Evolutionary conservation across 2,113 vertebrate species (phyloP).

Genomic region (Falcunculus frontatus): DNA sequence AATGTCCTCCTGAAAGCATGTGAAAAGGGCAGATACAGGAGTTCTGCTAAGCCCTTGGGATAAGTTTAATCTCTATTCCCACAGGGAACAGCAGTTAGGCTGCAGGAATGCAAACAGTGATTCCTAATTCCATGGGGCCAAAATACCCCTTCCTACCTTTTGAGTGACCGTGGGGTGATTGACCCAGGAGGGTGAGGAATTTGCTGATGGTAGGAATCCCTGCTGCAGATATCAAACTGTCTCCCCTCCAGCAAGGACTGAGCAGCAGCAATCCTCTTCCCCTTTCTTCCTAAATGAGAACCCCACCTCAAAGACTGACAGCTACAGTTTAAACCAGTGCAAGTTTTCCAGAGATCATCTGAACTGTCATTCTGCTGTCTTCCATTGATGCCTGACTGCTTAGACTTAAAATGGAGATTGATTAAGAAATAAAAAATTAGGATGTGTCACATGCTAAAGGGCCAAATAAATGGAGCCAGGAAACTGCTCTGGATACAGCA

Average conservation of each 20-base stretch:
- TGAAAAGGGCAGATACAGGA: constrained; percentile 1
- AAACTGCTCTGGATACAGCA: background rate
- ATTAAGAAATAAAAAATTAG: background rate
- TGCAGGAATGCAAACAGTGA: background rate
- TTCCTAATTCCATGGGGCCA: background rate
- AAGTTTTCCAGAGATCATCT: background rate
- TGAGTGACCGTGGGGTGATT: background rate
- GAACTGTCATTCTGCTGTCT: background rate
- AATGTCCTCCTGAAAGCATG: constrained; percentile 19
- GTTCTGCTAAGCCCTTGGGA: background rate
- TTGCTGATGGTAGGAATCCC: background rate
- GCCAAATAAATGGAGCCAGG: background rate
- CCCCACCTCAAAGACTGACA: background rate
- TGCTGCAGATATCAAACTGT: background rate
- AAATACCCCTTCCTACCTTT: background rate
- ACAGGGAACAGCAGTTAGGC: background rate
- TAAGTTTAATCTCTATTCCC: background rate
- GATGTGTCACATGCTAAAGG: background rate
- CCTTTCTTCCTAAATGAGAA: background rate
- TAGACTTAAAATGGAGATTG: background rate
- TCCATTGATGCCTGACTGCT: fast-evolving
- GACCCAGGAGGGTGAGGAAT: background rate
- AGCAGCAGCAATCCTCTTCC: background rate
- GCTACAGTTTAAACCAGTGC: background rate
- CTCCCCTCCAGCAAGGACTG: background rate